A percentile compares a stretch with the other conserved stretches of the same genome.
Evolutionary conservation across 2,888 invertebrate species (phyloP).

Genomic region (Lasioglossum oenotherae): DNA sequence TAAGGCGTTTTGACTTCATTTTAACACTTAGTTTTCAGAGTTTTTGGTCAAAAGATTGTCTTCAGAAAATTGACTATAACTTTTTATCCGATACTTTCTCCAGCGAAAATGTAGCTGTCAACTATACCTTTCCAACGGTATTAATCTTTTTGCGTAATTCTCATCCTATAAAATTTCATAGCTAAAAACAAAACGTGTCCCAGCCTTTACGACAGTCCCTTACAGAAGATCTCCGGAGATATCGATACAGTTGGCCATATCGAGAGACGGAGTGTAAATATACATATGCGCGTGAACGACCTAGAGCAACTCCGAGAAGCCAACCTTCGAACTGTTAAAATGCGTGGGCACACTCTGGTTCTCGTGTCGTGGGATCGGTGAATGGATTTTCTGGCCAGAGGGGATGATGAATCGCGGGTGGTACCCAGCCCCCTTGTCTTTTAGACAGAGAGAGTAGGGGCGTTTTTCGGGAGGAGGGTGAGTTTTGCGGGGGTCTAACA

Average conservation of each 20-base stretch:
- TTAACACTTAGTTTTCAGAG: too few relatives aligned
- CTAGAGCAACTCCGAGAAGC: slow-evolving; percentile 59
- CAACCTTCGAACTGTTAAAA: slow-evolving; percentile 64
- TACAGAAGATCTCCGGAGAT: background rate
- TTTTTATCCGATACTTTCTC: too few relatives aligned
- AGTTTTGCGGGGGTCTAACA: slow-evolving; percentile 28
- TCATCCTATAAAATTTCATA: too few relatives aligned
- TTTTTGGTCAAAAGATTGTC: too few relatives aligned
- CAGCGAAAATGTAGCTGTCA: too few relatives aligned
- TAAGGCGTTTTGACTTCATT: too few relatives aligned
- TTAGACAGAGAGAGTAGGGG: slow-evolving; percentile 27
- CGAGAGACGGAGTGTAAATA: background rate
- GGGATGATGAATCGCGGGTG: slow-evolving; percentile 73
- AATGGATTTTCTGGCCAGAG: slow-evolving; percentile 64
- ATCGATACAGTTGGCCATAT: background rate
- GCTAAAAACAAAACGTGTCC: too few relatives aligned
- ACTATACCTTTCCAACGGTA: too few relatives aligned
- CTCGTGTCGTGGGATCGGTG: slow-evolving; percentile 63
- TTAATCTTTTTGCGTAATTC: too few relatives aligned
- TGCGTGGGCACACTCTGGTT: slow-evolving; percentile 73
- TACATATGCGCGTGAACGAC: slow-evolving; percentile 46
- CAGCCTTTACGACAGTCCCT: too few relatives aligned
- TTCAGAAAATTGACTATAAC: too few relatives aligned
- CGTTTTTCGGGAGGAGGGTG: slow-evolving; percentile 38
- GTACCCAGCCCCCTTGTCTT: slow-evolving; percentile 66